These are phyloP conservation scores for Sceloporus tristichus DNA, from an alignment of 2,113 vertebrate genomes.

Conservation along the genomic window DNA sequence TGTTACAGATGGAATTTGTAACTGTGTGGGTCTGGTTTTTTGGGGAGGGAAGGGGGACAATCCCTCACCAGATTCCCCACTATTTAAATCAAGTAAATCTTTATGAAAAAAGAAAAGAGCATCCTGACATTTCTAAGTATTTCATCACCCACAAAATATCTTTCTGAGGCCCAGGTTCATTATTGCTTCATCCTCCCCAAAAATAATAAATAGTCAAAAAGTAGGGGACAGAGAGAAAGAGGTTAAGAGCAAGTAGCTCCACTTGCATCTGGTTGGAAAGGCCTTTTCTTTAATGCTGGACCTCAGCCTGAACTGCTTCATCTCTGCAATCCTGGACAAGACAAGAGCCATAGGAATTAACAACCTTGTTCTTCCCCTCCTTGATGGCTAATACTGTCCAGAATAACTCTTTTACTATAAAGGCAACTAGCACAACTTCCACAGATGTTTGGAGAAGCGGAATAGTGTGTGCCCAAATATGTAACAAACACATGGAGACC, in stretches of 20 bases:
- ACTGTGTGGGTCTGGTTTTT: background rate
- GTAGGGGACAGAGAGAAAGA: background rate
- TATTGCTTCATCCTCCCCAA: constrained; percentile 73
- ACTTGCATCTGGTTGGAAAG: constrained; percentile 65
- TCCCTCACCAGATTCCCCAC: background rate
- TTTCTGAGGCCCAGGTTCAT: constrained; percentile 62
- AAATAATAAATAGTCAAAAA: background rate
- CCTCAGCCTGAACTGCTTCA: constrained; percentile 8
- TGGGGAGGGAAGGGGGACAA: background rate
- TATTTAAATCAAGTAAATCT: background rate
- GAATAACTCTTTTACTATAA: too few species aligned
- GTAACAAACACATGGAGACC: background rate
- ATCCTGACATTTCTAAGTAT: constrained; percentile 33
- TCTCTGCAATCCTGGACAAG: background rate
- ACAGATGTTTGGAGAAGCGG: too few species aligned
- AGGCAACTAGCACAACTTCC: too few species aligned
- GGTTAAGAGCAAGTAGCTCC: constrained; percentile 62
- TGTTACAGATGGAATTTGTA: constrained; percentile 36
- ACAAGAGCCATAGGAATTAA: background rate
- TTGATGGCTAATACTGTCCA: too few species aligned
- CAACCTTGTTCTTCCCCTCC: too few species aligned
- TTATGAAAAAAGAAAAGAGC: background rate
- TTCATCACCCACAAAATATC: constrained; percentile 29
- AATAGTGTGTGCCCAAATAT: background rate
- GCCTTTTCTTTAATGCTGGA: constrained; percentile 46